These are phyloP conservation scores for Henicopernis longicauda DNA, from an alignment of 2,113 vertebrate genomes.

Conservation along the genomic window DNA sequence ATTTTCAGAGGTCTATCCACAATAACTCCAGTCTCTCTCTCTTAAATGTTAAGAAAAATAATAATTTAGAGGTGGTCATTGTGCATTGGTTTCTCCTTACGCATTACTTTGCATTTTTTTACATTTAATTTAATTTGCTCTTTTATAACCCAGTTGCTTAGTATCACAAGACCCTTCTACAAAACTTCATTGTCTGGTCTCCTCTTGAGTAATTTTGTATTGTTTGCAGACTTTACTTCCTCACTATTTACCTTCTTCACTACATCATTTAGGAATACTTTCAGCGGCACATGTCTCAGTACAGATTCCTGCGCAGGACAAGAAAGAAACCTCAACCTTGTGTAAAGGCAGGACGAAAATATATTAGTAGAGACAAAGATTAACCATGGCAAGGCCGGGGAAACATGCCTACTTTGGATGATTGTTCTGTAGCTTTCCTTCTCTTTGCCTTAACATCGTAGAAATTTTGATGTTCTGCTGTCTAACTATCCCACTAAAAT, in stretches of 20 bases:
- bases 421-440: background rate
- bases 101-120: background rate
- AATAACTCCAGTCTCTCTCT: background rate
- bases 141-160: background rate
- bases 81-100: background rate
- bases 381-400: background rate
- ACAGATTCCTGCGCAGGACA: background rate
- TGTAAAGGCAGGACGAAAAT: background rate
- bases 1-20: background rate
- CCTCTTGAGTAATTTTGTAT: background rate
- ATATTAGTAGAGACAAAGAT: background rate
- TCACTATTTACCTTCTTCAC: background rate
- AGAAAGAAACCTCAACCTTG: background rate
- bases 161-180: background rate
- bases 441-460: background rate
- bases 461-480: background rate
- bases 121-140: background rate
- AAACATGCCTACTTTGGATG: background rate
- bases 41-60: background rate
- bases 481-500: background rate
- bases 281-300: background rate
- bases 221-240: background rate
- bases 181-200: background rate
- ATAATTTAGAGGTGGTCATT: background rate
- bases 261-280: background rate